Base-by-base conservation (phyloP, 1,140 invertebrate species). In the Harpegnathos saltator region DNA sequence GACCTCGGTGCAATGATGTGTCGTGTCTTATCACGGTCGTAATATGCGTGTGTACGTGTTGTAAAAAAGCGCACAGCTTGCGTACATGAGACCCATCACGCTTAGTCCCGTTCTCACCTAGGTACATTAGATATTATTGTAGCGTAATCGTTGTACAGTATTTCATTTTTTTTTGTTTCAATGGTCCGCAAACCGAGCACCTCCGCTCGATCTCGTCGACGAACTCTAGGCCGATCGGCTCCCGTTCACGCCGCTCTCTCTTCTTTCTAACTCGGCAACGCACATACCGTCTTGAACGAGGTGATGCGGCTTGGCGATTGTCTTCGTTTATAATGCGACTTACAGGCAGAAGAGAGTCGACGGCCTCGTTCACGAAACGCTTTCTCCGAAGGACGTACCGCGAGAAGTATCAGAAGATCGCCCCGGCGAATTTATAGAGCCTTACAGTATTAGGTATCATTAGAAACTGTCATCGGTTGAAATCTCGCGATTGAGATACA, bases 111-210 rank as follows among this genome's bases (percentile, higher is more conserved):
- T 48, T 69, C 44, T n/a, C 84, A 66, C 54, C 69, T 88, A 88
- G 33, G 52, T 71, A 80, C 29, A 84, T 90, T 90, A 89, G 89
- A 90, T 88, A 91, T 92, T 92, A 93, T 93, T 92, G 91, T 91
- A 92, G 91, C 84, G 84, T 87, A 90, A 91, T 92, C 91, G 92
- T 92, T 93, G 91, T 93, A 92, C 89, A 89, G 86, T 91, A 86
- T 92, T 91, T 85, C 59, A 73, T 87, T 86, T 85, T 71, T 85
- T 83, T 87, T 83, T 87, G n/a, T n/a, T n/a, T 89, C 84, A 92
- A 86, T 92, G 91, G 91, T 93, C 91, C 91, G 89, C 90, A 85
- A 92, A 92, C 91, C 91, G 90, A 92, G 90, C 81, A 84, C 65
- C 71, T 81, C 80, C 83, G 83, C 69, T 86, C 77, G 83, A 78